Conservation (phyloP, 2,113 vertebrate genomes). For the Siniperca knerii region DNA sequence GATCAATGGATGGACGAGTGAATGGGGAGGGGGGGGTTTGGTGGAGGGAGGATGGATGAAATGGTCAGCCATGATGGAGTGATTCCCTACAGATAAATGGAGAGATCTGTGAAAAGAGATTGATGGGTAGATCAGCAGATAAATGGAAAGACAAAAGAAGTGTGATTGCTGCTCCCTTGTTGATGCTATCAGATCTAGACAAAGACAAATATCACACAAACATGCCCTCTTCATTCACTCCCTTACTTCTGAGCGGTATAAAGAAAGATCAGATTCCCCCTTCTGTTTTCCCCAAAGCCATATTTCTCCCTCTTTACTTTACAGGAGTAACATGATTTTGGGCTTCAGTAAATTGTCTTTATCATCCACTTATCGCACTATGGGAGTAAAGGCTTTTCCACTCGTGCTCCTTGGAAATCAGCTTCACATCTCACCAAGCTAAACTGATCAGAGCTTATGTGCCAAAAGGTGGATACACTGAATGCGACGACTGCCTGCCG, state of each 20-base stretch:
- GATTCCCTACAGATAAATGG: not conserved
- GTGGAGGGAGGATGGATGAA: not conserved
- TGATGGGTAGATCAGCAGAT: slow-evolving; percentile 21
- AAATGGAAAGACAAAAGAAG: slow-evolving; percentile 21
- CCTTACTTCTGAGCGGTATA: not conserved
- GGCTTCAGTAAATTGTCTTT: slow-evolving; percentile 41
- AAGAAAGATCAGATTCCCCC: not conserved
- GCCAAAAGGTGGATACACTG: slow-evolving; percentile 23
- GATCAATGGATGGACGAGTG: not conserved
- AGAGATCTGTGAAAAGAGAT: not conserved
- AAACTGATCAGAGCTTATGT: slow-evolving; percentile 44
- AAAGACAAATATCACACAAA: slow-evolving; percentile 9
- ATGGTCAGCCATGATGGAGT: not conserved
- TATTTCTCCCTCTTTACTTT: slow-evolving; percentile 27
- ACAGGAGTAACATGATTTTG: slow-evolving; percentile 15
- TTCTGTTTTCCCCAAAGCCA: slow-evolving; percentile 5
- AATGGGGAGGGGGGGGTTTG: not conserved
- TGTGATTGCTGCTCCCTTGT: slow-evolving; percentile 6
- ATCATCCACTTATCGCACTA: slow-evolving; percentile 54
- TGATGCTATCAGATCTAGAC: slow-evolving; percentile 28
- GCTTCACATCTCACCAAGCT: slow-evolving; percentile 33
- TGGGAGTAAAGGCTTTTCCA: slow-evolving; percentile 27
- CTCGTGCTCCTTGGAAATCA: slow-evolving; percentile 15
- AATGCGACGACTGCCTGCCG: slow-evolving; percentile 30
- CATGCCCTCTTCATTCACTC: not conserved